These are phyloP conservation scores for Centropristis striata DNA, from an alignment of 2,113 vertebrate species.

Conservation along the genomic window DNA sequence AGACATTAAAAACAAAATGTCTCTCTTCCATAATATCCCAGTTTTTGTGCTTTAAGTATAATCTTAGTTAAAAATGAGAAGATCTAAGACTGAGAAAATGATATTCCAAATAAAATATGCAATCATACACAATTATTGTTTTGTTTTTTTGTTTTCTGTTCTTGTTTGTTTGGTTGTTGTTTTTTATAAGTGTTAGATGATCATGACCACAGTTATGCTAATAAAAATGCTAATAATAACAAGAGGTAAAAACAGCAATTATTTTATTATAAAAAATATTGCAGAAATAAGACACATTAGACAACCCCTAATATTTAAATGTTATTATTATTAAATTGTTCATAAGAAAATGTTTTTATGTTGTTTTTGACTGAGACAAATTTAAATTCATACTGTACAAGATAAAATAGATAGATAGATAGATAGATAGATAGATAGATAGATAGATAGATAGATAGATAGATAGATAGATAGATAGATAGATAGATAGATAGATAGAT, in stretches of 20 bases:
- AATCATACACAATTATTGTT: background rate
- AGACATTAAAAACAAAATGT: background rate
- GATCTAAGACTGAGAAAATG: background rate
- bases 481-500: too few species aligned
- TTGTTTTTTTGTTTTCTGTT: background rate
- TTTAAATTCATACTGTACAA: background rate
- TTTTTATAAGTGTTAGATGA: background rate
- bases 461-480: too few species aligned
- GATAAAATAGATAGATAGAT: too few species aligned
- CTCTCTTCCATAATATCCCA: background rate
- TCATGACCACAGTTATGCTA: background rate
- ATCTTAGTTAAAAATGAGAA: background rate
- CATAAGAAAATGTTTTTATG: background rate
- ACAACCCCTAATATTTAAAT: background rate
- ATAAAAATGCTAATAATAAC: background rate
- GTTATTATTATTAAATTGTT: background rate
- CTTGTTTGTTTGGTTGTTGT: background rate
- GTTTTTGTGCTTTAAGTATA: background rate
- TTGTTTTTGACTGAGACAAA: background rate
- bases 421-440: too few species aligned
- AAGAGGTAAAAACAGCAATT: background rate
- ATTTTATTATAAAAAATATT: background rate
- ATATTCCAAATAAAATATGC: background rate
- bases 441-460: too few species aligned
- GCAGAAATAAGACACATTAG: background rate